These are phyloP conservation scores for Hemaris fuciformis DNA, from an alignment of 2,888 invertebrate species.

Conservation along the genomic window DNA sequence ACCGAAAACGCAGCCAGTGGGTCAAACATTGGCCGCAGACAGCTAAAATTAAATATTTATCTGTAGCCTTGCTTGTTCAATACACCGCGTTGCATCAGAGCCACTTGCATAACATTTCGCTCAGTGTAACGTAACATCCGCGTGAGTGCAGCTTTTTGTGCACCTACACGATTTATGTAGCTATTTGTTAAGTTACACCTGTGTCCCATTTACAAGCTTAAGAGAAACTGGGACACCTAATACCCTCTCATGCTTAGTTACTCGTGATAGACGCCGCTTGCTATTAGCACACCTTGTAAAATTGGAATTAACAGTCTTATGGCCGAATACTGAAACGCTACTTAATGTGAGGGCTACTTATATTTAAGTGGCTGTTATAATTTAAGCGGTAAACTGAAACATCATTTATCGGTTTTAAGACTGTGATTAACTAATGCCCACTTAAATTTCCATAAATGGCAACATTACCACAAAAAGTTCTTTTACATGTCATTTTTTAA, in stretches of 20 bases:
- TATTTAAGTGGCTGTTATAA: no score
- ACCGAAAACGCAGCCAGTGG: conserved; percentile 51
- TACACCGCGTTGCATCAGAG: conserved; percentile 51
- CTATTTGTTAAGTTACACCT: conserved; percentile 18
- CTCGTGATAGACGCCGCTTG: no score
- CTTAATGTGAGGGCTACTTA: no score
- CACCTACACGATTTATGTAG: conserved; percentile 31
- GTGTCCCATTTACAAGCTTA: conserved; percentile 3
- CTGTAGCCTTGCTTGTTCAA: conserved; percentile 42
- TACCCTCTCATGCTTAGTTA: not conserved
- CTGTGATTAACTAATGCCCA: no score
- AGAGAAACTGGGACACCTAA: conserved; percentile 1
- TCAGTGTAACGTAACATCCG: conserved; percentile 36
- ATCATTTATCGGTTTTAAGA: no score
- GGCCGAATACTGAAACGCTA: no score
- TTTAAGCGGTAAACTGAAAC: no score
- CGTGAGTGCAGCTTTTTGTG: conserved; percentile 35
- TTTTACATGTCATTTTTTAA: no score
- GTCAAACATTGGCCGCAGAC: conserved; percentile 59
- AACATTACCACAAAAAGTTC: no score
- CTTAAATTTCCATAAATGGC: no score
- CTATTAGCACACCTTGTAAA: no score
- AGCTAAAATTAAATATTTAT: conserved; percentile 49
- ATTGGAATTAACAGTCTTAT: no score
- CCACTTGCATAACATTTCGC: conserved; percentile 45